These are phyloP conservation scores for Nesoenas mayeri DNA, from an alignment of 2,113 vertebrate species.

Conservation along the genomic window DNA sequence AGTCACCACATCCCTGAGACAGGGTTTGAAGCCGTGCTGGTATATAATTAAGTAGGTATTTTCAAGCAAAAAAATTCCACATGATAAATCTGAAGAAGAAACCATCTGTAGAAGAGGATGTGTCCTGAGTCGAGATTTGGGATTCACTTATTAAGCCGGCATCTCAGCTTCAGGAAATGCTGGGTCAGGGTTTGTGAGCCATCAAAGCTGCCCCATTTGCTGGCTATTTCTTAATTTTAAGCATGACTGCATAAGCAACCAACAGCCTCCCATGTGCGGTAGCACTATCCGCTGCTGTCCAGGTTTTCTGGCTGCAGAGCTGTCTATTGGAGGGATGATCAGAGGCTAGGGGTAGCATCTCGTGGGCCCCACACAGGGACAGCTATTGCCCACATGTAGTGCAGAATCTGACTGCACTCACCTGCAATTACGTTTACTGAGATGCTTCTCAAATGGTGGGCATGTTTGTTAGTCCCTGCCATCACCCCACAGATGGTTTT, in stretches of 20 bases:
- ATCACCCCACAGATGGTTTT: neutral
- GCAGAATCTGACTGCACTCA: neutral
- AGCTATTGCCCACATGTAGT: neutral
- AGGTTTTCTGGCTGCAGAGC: neutral
- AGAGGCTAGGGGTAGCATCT: neutral
- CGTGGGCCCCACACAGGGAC: rapidly evolving
- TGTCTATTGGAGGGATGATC: neutral
- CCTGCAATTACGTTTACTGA: neutral
- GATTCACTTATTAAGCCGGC: neutral
- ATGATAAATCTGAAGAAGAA: neutral
- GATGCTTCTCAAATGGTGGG: rapidly evolving
- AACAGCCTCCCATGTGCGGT: neutral
- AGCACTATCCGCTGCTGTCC: neutral
- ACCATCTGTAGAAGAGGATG: neutral
- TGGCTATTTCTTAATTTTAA: neutral
- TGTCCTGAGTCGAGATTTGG: neutral
- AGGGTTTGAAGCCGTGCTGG: neutral
- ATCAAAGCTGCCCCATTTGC: neutral
- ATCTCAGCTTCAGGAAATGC: neutral
- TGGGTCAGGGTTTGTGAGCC: neutral
- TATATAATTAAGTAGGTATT: neutral
- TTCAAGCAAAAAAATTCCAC: neutral
- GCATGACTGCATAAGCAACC: neutral
- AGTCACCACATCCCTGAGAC: neutral
- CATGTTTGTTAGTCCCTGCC: neutral